Conservation (phyloP, 2,113 vertebrate genomes). For the Clarias batrachus region DNA sequence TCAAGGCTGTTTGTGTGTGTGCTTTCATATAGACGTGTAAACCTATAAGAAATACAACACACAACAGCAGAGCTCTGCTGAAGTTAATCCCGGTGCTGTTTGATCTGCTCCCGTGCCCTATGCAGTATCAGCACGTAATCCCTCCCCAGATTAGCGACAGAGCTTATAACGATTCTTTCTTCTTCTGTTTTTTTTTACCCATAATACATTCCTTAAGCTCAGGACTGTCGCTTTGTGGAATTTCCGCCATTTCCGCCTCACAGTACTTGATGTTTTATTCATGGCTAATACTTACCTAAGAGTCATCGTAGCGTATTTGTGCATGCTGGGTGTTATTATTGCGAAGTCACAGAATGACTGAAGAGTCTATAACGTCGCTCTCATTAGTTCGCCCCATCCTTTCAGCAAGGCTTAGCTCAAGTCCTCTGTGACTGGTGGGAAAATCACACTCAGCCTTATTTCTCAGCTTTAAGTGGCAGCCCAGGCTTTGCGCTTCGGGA, state of each 20-base stretch:
- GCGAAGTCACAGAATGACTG: constrained; percentile 24
- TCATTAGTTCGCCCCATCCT: constrained; percentile 29
- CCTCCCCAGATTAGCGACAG: constrained; percentile 47
- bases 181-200: constrained; percentile 19
- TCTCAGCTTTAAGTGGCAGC: constrained; percentile 14
- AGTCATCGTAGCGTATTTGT: neutral
- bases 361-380: constrained; percentile 5
- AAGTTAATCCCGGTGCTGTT: constrained; percentile 22
- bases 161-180: constrained; percentile 31
- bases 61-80: neutral
- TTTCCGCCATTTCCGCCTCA: constrained; percentile 10
- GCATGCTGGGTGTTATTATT: constrained; percentile 20
- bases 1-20: neutral
- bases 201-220: constrained; percentile 39
- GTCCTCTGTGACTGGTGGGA: constrained; percentile 27
- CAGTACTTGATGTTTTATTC: constrained; percentile 31
- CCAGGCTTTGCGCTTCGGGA: neutral
- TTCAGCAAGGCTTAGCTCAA: constrained; percentile 18
- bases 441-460: constrained; percentile 21
- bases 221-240: constrained; percentile 17
- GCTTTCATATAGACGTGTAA: neutral
- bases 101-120: constrained; percentile 28
- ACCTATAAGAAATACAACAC: constrained; percentile 10
- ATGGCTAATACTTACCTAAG: constrained; percentile 33
- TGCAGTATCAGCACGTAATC: constrained; percentile 42